Evolutionary conservation across 2,888 invertebrate species (phyloP), one percentile per base, ranked within the genome.

Genomic region (Barypeithes pellucidus): DNA sequence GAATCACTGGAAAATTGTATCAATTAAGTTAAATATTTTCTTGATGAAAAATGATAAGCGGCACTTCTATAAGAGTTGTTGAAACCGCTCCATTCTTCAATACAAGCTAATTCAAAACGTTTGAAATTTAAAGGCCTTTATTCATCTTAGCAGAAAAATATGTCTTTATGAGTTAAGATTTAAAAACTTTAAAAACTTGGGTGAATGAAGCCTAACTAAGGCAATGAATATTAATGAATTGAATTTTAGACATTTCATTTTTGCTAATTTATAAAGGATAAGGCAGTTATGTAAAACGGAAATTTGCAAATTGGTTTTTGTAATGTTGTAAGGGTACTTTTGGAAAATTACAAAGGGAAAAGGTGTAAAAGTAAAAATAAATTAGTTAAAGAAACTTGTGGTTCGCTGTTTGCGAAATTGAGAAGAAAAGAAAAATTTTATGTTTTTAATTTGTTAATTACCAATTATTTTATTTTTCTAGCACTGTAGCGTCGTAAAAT

Each of bases 41-140:
- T 65, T 65, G 50, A 61, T 61, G 63, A 69, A 69, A 73, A 73
- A 60, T 65, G 65, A 69, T 73, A 73, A 73, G 66, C 72, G 67
- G 41, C 72, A 57, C 72, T 45, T 72, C 61, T 54, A 60, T 67
- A 29, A 61, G 60, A 50, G 60, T 60, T 57, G 72, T 60, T 47
- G 65, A 65, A 66, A 66, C 65, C 72, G 72, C 72, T 72, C 59
- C 59, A 54, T 65, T 57, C 57, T 41, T 73, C 73, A 73, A 73
- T 73, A 62, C 74, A 47, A 54, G 71, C 74, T 74, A 74, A 74
- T 74, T 74, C 67, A 62, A 73, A n/a, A 68, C 68, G 62, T 66
- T 63, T 52, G 45, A 52, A 67, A 63, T 67, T 68, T 62, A 72
- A 67, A 67, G 57, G 68, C 66, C 59, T 43, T 69, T 68, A 65